phyloP scores from a whole-genome alignment of 2,888 invertebrate genomes.

The Heliconius charithonia region DNA sequence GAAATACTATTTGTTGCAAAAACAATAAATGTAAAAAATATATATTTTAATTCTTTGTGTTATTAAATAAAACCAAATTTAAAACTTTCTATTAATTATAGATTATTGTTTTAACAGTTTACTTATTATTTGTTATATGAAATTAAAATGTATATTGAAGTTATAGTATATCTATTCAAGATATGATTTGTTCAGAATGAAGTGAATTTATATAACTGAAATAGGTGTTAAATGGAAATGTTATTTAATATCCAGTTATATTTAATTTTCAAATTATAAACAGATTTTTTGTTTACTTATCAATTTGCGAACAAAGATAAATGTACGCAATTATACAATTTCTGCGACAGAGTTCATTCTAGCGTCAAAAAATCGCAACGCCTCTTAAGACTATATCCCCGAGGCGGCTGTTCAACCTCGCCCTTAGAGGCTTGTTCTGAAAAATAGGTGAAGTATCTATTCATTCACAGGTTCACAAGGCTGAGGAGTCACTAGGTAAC shows the following conservation, averaged over 20 bases:
- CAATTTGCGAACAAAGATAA: neutral
- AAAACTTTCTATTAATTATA: too few relatives aligned
- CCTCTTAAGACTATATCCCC: conserved; percentile 37
- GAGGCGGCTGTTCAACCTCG: conserved; percentile 40
- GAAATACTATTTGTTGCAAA: neutral
- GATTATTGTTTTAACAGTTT: too few relatives aligned
- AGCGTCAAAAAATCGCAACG: conserved; percentile 17
- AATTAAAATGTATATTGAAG: too few relatives aligned
- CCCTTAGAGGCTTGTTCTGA: conserved; percentile 44
- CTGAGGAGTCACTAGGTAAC: conserved; percentile 45
- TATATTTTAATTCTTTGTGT: neutral
- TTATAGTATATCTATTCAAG: too few relatives aligned
- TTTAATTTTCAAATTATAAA: too few relatives aligned
- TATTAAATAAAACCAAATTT: too few relatives aligned
- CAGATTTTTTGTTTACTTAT: neutral
- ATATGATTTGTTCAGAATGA: too few relatives aligned
- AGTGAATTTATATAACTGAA: too few relatives aligned
- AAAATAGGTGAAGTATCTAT: conserved; percentile 43
- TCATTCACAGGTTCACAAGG: conserved; percentile 46
- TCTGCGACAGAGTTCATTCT: conserved; percentile 15
- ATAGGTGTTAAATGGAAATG: too few relatives aligned
- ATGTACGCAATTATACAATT: neutral
- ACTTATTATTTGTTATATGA: too few relatives aligned
- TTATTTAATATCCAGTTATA: too few relatives aligned
- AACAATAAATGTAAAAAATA: neutral